These are phyloP conservation scores for Hyla sarda DNA, from an alignment of 2,113 vertebrate genomes.

Conservation along the genomic window DNA sequence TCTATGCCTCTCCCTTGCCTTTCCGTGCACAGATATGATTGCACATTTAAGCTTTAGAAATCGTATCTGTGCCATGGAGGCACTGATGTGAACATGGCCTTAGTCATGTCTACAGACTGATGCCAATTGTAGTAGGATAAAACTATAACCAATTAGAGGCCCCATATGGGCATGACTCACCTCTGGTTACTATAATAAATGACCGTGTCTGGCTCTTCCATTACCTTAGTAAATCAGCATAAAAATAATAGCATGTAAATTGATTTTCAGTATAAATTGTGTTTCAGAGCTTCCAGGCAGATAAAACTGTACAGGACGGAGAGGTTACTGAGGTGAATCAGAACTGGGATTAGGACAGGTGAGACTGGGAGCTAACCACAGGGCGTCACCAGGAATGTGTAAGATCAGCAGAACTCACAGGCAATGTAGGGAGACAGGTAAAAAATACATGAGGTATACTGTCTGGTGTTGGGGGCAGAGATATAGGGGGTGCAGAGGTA, in stretches of 20 bases:
- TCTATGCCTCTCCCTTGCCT: too few species aligned
- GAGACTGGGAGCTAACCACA: slow-evolving; percentile 5
- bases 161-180: not conserved
- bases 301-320: not conserved
- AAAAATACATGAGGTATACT: not conserved
- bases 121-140: not conserved
- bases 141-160: not conserved
- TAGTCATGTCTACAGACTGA: too few species aligned
- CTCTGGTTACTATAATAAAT: not conserved
- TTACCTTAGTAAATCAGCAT: not conserved
- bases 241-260: not conserved
- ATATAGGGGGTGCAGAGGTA: not conserved
- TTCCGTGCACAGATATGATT: too few species aligned
- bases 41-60: too few species aligned
- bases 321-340: slow-evolving; percentile 18
- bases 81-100: too few species aligned
- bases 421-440: not conserved
- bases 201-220: not conserved
- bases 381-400: slow-evolving; percentile 16
- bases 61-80: too few species aligned
- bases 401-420: not conserved
- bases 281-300: not conserved
- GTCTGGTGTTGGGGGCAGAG: not conserved
- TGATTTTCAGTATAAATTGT: slow-evolving; percentile 13
- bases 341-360: slow-evolving; percentile 36